A percentile compares a stretch with the other conserved stretches of the same genome.
Evolutionary conservation across 2,113 vertebrate species (phyloP).

Genomic region (Apodemus speciosus): DNA sequence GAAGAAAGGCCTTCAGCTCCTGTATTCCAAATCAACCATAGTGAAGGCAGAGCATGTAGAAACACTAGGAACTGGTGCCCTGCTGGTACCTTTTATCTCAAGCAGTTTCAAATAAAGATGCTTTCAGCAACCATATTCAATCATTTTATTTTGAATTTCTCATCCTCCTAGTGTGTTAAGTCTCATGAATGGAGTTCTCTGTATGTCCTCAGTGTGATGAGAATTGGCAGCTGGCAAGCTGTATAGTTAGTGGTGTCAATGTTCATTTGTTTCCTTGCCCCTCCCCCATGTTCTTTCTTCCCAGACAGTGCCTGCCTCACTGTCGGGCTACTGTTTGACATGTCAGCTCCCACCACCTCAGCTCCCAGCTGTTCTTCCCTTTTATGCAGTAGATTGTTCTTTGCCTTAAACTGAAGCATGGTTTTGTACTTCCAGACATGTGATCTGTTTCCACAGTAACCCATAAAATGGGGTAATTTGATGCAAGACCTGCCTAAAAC

Average conservation of each 20-base stretch:
- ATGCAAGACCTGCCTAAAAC: conserved; percentile 77
- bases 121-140: conserved; percentile 72
- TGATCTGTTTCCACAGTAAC: conserved; percentile 87
- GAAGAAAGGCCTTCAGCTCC: not conserved
- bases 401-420: conserved; percentile 80
- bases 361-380: conserved; percentile 86
- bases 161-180: conserved; percentile 78
- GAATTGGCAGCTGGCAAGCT: conserved; percentile 82
- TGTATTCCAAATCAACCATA: conserved; percentile 3
- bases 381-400: conserved; percentile 84
- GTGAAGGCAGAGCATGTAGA: not conserved
- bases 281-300: not conserved
- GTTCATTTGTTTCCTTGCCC: conserved; percentile 70
- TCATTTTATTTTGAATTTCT: conserved; percentile 70
- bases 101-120: not conserved
- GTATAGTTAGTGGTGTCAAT: conserved; percentile 80
- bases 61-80: not conserved
- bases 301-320: conserved; percentile 82
- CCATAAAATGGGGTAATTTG: conserved; percentile 83
- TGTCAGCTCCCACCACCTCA: conserved; percentile 83
- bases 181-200: conserved; percentile 69
- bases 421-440: conserved; percentile 78
- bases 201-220: conserved; percentile 80
- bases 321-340: conserved; percentile 89
- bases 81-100: conserved; percentile 62